Evolutionary conservation across 2,888 invertebrate genomes (phyloP), one percentile per base, ranked within the genome.

Genomic region (Drepana falcataria): DNA sequence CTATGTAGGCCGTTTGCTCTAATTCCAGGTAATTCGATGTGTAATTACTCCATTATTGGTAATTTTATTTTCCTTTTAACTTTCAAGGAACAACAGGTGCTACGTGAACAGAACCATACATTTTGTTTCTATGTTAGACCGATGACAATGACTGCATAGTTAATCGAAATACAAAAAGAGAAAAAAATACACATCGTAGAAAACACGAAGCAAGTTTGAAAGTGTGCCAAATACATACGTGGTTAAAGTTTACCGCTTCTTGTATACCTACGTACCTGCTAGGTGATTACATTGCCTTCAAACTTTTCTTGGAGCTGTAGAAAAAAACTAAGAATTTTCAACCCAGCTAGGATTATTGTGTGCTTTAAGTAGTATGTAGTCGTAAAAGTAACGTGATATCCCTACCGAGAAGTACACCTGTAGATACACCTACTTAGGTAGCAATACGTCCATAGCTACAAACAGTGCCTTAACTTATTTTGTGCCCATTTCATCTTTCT

Each of bases 151-250:
- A 71, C 65, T 73, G 73, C 70, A 73, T 75, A 71, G 71, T 74
- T 76, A 75, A 79, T 78, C 71, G 75, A 75, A 78, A 67, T 61
- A 65, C 64, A 70, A 76, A 74, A 77, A 69, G 64, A 58, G 57
- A 61, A 72, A 71, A 74, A 70, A 64, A 66, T 57, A 66, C 59
- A 63, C 57, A 59, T 60, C 63, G 64, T 63, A 63, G 70, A 70
- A 70, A 62, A 64, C 65, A 69, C 62, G 65, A 59, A 59, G 57
- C 56, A 63, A 77, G 74, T 79, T 81, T 79, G 77, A 82, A 81
- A 78, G 71, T 80, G 73, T 79, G 81, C 82, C 84, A 83, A 83
- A 81, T 80, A 72, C 4, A 21, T 3, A 37, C 4, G 70, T 69
- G 75, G 73, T 77, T 73, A 72, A 79, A 80, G 66, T 78, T 77